Percentiles rank a stretch among this genome's conserved stretches.
Conservation (phyloP, 1,140 invertebrate genomes). For the Telenomus remus region DNA sequence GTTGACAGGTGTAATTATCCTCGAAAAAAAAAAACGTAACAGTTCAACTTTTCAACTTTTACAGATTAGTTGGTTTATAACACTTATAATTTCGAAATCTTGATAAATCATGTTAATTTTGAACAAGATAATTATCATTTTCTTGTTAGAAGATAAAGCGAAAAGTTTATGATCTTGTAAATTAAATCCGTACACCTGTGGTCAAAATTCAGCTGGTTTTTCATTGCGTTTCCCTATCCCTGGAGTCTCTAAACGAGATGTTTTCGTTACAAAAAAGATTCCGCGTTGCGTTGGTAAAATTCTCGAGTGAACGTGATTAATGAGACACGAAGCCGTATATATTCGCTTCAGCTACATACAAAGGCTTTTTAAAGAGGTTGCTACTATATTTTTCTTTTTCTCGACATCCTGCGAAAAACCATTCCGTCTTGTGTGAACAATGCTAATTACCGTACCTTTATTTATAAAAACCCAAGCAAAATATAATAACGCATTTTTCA, state of each 20-base stretch:
- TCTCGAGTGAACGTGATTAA: conserved; percentile 56
- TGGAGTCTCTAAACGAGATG: conserved; percentile 23
- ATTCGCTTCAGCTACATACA: conserved; percentile 55
- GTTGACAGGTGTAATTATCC: too few species aligned
- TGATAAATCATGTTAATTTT: too few species aligned
- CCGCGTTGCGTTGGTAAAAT: conserved; percentile 42
- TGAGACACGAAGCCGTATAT: conserved; percentile 54
- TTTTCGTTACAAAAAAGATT: conserved; percentile 46
- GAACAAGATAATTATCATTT: too few species aligned
- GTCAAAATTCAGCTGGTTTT: conserved; percentile 44
- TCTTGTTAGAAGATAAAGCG: too few species aligned
- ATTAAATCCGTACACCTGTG: conserved; percentile 39
- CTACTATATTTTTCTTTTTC: conserved; percentile 45
- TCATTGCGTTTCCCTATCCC: conserved; percentile 29
- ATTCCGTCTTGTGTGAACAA: conserved; percentile 28
- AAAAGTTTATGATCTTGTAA: too few species aligned
- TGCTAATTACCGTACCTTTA: conserved; percentile 46
- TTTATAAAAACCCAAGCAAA: conserved; percentile 45
- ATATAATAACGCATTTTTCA: conserved; percentile 38
- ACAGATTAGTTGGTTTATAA: too few species aligned
- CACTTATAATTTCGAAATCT: too few species aligned
- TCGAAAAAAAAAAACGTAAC: too few species aligned
- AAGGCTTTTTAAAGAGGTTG: conserved; percentile 55
- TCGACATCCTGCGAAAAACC: conserved; percentile 27
- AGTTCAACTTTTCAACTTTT: too few species aligned